Conservation (phyloP, 2,888 invertebrate genomes). For the Cactoblastis cactorum region DNA sequence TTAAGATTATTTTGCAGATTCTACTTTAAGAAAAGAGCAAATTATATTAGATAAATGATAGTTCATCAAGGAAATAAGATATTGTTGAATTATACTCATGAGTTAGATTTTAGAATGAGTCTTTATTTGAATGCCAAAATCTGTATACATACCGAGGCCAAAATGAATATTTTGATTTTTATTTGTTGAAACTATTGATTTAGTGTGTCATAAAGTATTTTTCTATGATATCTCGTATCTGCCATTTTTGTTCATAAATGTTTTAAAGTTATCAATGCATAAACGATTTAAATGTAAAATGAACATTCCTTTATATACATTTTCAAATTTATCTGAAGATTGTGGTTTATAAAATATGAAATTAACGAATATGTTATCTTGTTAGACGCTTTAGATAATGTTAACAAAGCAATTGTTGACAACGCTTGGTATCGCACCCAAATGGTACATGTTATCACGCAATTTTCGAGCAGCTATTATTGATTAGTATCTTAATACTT, state of each 20-base stretch:
- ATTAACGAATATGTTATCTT: constrained; percentile 16
- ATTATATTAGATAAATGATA: constrained; percentile 42
- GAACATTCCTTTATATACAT: constrained; percentile 24
- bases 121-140: constrained; percentile 62
- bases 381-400: constrained; percentile 23
- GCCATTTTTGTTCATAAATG: constrained; percentile 20
- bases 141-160: constrained; percentile 52
- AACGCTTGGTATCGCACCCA: constrained; percentile 14
- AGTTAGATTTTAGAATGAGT: constrained; percentile 47
- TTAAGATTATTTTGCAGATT: constrained; percentile 69
- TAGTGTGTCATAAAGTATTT: constrained; percentile 11
- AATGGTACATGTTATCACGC: constrained; percentile 12
- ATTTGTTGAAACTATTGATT: constrained; percentile 22
- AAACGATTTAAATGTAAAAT: constrained; percentile 14
- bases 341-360: constrained; percentile 15
- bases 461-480: constrained; percentile 17
- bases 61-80: constrained; percentile 51
- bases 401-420: constrained; percentile 16
- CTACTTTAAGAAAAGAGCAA: constrained; percentile 59
- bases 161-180: constrained; percentile 46
- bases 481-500: constrained; percentile 1
- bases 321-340: constrained; percentile 15
- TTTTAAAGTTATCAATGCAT: constrained; percentile 1
- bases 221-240: constrained; percentile 23
- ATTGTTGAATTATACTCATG: constrained; percentile 61